Conservation (phyloP, 2,888 invertebrate genomes). For the Dioctria rufipes region DNA sequence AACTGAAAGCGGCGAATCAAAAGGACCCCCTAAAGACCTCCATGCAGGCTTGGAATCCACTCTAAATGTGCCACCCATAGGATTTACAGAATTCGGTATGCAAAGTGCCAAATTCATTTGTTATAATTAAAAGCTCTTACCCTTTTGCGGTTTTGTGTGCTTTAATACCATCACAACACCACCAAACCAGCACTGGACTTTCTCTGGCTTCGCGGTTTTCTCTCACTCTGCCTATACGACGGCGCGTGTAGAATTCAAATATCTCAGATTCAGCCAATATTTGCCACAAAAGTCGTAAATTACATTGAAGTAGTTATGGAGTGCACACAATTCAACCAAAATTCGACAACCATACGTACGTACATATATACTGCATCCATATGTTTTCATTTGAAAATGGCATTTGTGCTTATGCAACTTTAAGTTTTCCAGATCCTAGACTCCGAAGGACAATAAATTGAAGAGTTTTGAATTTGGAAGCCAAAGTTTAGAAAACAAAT, state of each 20-base stretch:
- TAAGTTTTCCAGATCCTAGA: neutral
- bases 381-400: neutral
- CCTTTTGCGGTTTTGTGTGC: conserved; percentile 10
- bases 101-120: conserved; percentile 54
- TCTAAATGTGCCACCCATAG: neutral
- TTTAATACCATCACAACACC: neutral
- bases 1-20: too few relatives aligned
- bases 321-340: neutral
- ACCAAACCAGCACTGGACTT: neutral
- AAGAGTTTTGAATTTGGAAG: neutral
- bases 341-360: neutral
- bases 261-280: conserved; percentile 28
- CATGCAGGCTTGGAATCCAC: too few relatives aligned
- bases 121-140: conserved; percentile 51
- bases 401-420: too few relatives aligned
- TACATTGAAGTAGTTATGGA: neutral
- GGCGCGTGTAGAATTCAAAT: neutral
- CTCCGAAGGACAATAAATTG: neutral
- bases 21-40: too few relatives aligned
- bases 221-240: neutral
- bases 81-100: conserved; percentile 36
- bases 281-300: conserved; percentile 21
- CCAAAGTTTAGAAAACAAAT: neutral
- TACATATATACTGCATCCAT: neutral
- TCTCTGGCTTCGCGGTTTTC: neutral